Evolutionary conservation across 2,113 vertebrate genomes (phyloP), one percentile per base, ranked within the genome.

Genomic region (Eolophus roseicapilla): DNA sequence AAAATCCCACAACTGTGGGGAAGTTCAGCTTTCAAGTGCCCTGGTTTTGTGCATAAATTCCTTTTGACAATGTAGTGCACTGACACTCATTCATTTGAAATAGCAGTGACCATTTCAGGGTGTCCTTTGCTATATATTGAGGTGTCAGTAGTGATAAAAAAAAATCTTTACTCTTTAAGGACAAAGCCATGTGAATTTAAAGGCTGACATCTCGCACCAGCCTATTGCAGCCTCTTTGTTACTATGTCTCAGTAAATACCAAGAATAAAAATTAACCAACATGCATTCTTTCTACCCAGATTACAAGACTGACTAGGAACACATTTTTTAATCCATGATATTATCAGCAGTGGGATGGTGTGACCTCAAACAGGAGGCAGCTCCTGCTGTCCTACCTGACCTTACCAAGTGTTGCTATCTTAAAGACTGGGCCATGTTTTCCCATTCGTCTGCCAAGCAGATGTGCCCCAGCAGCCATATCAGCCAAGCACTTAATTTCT

Each of bases 41-140:
- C 73, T 57, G 85, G 52, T 86, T 93, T 95, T 95, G 96, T 90
- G 78, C 77, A 74, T 91, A 95, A 95, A 97, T 96, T 96, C 86
- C 92, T 90, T 96, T 93, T 93, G 95, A 93, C 93, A 93, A 73
- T 35, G 41, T 68, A 29, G n/a, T 86, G 53, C 27, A 55, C 88
- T 46, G 79, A 49, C 4, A 3, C 31, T 70, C 77, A n/a, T 82
- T 86, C 47, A 44, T 93, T 95, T 92, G 70, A 95, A 83, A 90
- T 94, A 91, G 63, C 50, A 68, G 44, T 83, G 93, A 92, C 59
- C 83, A 93, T 91, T 95, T 96, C 93, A 96, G 92, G 88, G 78
- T 80, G 91, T 97, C 95, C 90, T 97, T 96, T 97, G 94, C 95
- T 88, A 90, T 96, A 94, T 96, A 95, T 80, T 96, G 97, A 97